Percentiles rank a stretch among this genome's conserved stretches.
These are phyloP conservation scores for Aporophyla lueneburgensis DNA, from an alignment of 2,888 invertebrate species.

Conservation along the genomic window DNA sequence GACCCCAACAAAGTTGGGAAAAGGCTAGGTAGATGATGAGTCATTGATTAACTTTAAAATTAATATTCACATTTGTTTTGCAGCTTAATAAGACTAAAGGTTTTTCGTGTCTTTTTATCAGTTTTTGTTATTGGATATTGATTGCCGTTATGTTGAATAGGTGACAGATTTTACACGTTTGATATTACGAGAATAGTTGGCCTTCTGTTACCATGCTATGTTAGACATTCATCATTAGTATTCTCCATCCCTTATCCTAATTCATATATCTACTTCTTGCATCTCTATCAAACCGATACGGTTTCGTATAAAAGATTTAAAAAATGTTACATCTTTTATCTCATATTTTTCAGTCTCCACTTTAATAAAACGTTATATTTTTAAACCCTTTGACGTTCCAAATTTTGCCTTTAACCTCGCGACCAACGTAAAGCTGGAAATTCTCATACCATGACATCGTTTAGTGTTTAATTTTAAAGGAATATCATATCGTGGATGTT, in stretches of 20 bases:
- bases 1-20: too few species aligned
- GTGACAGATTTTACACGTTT: background rate
- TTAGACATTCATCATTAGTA: background rate
- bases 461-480: conserved; percentile 29
- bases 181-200: background rate
- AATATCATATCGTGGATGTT: conserved; percentile 2
- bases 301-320: conserved; percentile 1
- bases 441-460: conserved; percentile 24
- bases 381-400: conserved; percentile 47
- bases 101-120: background rate
- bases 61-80: too few species aligned
- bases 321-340: background rate
- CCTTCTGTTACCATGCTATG: background rate
- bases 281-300: background rate
- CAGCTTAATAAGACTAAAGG: background rate
- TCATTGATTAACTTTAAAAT: too few species aligned
- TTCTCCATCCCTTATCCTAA: background rate
- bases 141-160: background rate
- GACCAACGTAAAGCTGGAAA: conserved; percentile 24
- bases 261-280: background rate
- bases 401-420: conserved; percentile 42
- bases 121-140: background rate
- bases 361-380: conserved; percentile 46
- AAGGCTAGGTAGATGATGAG: too few species aligned
- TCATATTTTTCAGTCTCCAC: conserved; percentile 16